phyloP scores from a whole-genome alignment of 1,140 invertebrate species.

The Metopolophium dirhodum region DNA sequence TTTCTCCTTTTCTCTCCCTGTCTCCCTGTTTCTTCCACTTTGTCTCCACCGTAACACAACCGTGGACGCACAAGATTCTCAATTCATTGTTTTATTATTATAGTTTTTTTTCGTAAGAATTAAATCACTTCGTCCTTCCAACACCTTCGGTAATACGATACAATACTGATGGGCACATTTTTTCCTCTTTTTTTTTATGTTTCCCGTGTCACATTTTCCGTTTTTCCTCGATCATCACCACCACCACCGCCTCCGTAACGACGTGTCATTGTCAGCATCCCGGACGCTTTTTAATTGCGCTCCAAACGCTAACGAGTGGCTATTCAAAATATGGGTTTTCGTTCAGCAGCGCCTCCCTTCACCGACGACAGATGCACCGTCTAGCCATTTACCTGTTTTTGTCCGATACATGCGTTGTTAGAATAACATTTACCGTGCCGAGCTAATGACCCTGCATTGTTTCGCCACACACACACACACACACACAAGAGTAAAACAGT shows the following conservation, averaged over 20 bases:
- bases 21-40: no score
- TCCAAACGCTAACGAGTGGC: conserved; percentile 42
- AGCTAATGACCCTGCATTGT: conserved; percentile 48
- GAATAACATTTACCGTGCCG: background rate
- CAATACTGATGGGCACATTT: background rate
- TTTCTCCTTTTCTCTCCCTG: background rate
- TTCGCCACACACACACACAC: background rate
- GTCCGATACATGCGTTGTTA: conserved; percentile 1
- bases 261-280: conserved; percentile 44
- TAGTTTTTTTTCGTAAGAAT: background rate
- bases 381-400: conserved; percentile 42
- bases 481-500: background rate
- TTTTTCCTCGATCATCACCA: background rate
- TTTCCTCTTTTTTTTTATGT: background rate
- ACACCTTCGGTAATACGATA: background rate
- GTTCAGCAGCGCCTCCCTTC: background rate
- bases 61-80: background rate
- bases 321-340: conserved; percentile 30
- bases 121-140: background rate
- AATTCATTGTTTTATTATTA: background rate
- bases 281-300: conserved; percentile 47
- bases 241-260: background rate
- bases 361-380: background rate
- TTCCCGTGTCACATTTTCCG: background rate
- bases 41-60: background rate